Percentiles rank a stretch among this genome's conserved stretches.
phyloP scores from a whole-genome alignment of 2,113 vertebrate genomes.

The Odocoileus virginianus region DNA sequence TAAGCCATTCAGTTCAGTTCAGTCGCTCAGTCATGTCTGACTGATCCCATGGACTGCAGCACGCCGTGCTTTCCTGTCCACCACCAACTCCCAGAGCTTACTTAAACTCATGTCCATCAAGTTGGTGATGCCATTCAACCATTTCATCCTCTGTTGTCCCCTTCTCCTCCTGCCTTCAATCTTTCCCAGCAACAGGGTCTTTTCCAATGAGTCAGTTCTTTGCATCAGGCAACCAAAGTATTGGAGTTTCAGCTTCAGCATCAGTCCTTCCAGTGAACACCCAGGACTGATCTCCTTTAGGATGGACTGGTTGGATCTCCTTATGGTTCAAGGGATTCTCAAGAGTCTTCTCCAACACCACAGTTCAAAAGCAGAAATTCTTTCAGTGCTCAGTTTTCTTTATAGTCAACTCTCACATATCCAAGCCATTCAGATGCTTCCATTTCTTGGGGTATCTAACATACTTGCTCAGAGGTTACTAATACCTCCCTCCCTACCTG shows the following conservation, averaged over 20 bases:
- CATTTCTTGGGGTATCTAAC: background rate
- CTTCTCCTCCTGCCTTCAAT: background rate
- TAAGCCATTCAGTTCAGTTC: background rate
- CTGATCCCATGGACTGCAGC: background rate
- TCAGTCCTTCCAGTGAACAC: background rate
- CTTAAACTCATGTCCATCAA: background rate
- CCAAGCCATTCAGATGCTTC: background rate
- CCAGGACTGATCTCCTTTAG: background rate
- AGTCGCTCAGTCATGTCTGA: accelerated
- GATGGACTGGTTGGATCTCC: background rate
- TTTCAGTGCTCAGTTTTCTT: background rate
- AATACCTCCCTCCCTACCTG: background rate
- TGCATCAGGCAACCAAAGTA: background rate
- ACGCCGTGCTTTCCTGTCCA: background rate
- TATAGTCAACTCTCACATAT: background rate
- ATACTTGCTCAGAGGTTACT: background rate
- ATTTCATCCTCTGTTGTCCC: background rate
- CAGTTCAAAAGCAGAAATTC: background rate
- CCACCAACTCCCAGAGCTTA: background rate
- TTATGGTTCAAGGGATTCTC: background rate
- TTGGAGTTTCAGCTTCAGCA: background rate
- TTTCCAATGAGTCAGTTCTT: background rate
- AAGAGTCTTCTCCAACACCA: background rate
- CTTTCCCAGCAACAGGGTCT: background rate
- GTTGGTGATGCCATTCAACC: background rate